A percentile compares a stretch with the other conserved stretches of the same genome.
These are phyloP conservation scores for Tympanuchus pallidicinctus DNA, from an alignment of 2,113 vertebrate species.

Conservation along the genomic window DNA sequence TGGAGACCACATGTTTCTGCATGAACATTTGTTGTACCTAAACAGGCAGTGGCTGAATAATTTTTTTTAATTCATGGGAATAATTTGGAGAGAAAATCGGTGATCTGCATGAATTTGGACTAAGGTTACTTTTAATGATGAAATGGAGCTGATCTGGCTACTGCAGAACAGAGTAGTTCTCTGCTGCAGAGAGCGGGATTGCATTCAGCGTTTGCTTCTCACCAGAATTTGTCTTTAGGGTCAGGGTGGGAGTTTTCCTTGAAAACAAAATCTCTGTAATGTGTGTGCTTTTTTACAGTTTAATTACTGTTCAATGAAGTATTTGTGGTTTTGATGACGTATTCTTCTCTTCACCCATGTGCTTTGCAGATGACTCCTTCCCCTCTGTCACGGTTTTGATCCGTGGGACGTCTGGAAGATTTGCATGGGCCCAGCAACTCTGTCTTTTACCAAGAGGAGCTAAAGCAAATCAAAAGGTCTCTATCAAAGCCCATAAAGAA, in stretches of 20 bases:
- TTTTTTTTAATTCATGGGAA: background rate
- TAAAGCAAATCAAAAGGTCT: slow-evolving; percentile 94
- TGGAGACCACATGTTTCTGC: background rate
- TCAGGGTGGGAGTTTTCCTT: background rate
- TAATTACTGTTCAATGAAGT: background rate
- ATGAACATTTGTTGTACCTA: background rate
- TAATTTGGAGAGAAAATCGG: background rate
- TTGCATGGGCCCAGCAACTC: slow-evolving; percentile 96
- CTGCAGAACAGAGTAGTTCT: background rate
- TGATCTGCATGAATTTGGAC: background rate
- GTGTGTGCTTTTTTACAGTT: background rate
- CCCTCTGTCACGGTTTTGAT: slow-evolving; percentile 93
- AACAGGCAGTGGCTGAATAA: background rate
- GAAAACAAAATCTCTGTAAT: background rate
- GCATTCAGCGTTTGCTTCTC: background rate
- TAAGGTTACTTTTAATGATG: background rate
- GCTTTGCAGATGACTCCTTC: slow-evolving; percentile 87
- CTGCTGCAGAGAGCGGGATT: background rate
- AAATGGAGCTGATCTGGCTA: background rate
- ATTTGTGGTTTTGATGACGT: background rate
- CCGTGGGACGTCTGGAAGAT: slow-evolving; percentile 92
- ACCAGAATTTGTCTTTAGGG: background rate
- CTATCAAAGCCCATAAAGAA: slow-evolving; percentile 64
- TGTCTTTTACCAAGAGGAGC: slow-evolving; percentile 94
- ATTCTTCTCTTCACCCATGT: slow-evolving; percentile 6